Base-by-base conservation (phyloP, 2,888 invertebrate species). In the Harpalus rubripes region DNA sequence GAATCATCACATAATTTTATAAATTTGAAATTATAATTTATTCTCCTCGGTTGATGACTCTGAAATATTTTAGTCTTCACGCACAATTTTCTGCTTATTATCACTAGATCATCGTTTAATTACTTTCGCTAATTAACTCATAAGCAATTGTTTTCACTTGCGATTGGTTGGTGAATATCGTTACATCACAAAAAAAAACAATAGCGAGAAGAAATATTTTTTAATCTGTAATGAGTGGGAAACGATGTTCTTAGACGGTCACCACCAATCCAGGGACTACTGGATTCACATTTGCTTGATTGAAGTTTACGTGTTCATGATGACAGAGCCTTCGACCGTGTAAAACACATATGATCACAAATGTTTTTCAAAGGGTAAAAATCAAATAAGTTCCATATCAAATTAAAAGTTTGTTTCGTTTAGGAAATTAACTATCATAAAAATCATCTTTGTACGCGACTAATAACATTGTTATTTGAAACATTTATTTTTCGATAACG, bases 81-180 rank as follows among this genome's bases (percentile, higher is more conserved):
- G 39, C n/a, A 39, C 68, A 39, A 68, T 68, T 68, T 68, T 68
- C 68, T 15, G 68, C 68, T 68, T 68, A 32, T 68, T 68, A 68
- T 68, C 12, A 5, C 22, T 16, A 10, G 7, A 7, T 61, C 15
- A 16, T 16, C 15, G 8, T 26, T 15, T 68, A 68, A 68, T 68
- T 68, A 68, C 68, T 68, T 68, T 68, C 68, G 32, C 68, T 68
- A 68, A 68, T 68, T 32, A 68, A 32, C 39, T 63, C 63, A 63
- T 63, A 26, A 63, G 39, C 15, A 68, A 63, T 63, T 22, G 63
- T 63, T 52, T 52, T 52, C 44, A 52, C 44, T 52, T 52, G 4
- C 2, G 3, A 32, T 32, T 32, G 32, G 32, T 0, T 5, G 2
- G 32, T 32, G 32, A 0, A 32, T 5, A 32, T 32, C 5, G 68